Evolutionary conservation across 2,113 vertebrate genomes (phyloP).

Genomic region (Cepphus grylle): DNA sequence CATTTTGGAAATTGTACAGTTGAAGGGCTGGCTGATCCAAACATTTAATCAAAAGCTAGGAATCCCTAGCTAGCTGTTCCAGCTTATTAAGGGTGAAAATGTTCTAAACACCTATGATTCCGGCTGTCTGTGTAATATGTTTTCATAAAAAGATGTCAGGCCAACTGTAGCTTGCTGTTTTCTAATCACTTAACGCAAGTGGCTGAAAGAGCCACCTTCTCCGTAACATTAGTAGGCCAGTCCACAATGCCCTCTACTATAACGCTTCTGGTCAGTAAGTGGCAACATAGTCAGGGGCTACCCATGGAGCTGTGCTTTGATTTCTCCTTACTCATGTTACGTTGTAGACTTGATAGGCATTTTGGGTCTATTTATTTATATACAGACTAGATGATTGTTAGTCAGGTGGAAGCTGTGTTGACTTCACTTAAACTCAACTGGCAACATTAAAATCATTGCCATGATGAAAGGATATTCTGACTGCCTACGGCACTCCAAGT

Average conservation of each 20-base stretch:
- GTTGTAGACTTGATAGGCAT: background rate
- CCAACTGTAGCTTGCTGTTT: background rate
- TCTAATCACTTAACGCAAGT: background rate
- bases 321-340: background rate
- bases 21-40: background rate
- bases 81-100: background rate
- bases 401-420: background rate
- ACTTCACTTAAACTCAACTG: constrained; percentile 4
- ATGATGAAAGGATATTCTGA: background rate
- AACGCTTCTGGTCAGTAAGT: background rate
- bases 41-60: background rate
- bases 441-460: background rate
- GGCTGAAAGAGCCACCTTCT: background rate
- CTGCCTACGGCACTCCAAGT: background rate
- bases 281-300: background rate
- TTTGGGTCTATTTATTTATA: background rate
- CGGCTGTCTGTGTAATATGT: background rate
- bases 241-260: background rate
- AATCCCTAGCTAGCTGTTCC: background rate
- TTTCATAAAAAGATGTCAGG: background rate
- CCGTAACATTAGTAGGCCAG: background rate
- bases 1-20: background rate
- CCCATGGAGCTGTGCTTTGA: background rate
- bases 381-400: background rate
- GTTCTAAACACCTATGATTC: background rate